Percentiles rank a stretch among this genome's conserved stretches.
Evolutionary conservation across 2,888 invertebrate genomes (phyloP).

Genomic region (Lutraria lutraria): DNA sequence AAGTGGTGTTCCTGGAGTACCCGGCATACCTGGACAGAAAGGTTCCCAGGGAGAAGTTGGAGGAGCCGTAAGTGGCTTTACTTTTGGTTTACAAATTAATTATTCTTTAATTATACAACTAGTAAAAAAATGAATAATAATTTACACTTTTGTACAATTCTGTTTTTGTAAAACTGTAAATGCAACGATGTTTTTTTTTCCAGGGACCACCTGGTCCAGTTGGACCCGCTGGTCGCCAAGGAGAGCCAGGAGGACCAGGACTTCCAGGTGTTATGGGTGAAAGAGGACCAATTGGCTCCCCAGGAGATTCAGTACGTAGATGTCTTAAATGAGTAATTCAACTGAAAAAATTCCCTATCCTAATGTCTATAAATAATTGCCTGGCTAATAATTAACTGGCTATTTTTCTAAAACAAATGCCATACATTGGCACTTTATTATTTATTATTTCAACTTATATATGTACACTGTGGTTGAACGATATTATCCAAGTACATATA

Average conservation of each 20-base stretch:
- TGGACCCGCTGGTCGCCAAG: constrained; percentile 79
- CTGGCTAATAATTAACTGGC: too few species aligned
- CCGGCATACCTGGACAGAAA: constrained; percentile 89
- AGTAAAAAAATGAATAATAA: too few species aligned
- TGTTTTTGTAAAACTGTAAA: too few species aligned
- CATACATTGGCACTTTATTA: too few species aligned
- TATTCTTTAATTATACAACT: too few species aligned
- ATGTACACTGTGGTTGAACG: too few species aligned
- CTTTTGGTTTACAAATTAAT: not conserved
- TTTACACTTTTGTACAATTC: too few species aligned
- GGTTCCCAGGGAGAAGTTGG: constrained; percentile 77
- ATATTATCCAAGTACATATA: too few species aligned
- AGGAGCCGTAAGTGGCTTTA: constrained; percentile 71
- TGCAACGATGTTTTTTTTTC: constrained; percentile 26
- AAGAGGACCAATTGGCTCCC: constrained; percentile 69
- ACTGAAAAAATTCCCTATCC: too few species aligned
- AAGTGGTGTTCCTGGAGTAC: constrained; percentile 92
- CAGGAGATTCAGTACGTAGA: constrained; percentile 23
- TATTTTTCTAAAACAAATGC: too few species aligned
- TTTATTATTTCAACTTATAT: too few species aligned
- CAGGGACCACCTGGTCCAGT: constrained; percentile 76
- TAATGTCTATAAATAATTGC: too few species aligned
- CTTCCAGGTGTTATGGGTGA: constrained; percentile 80
- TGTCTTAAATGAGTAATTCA: not conserved
- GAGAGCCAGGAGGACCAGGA: constrained; percentile 79